phyloP scores from a whole-genome alignment of 2,113 vertebrate species.

The Vombatus ursinus region DNA sequence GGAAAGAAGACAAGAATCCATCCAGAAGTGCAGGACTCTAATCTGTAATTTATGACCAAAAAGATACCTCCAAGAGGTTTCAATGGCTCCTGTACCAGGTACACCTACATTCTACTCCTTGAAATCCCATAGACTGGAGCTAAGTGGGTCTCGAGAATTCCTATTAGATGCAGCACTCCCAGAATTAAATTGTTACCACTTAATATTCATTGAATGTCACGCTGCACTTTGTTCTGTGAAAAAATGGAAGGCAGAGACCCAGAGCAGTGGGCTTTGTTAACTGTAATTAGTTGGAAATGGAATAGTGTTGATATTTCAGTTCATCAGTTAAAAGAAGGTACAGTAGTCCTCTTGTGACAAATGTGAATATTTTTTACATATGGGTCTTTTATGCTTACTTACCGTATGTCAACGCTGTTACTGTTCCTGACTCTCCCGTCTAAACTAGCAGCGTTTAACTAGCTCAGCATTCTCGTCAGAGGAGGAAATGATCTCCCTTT shows the following conservation, averaged over 20 bases:
- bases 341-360: constrained; percentile 49
- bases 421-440: neutral
- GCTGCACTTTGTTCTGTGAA: constrained; percentile 60
- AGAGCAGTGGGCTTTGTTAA: constrained; percentile 71
- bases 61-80: neutral
- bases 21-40: neutral
- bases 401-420: neutral
- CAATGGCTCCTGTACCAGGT: neutral
- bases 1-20: constrained; percentile 12
- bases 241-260: constrained; percentile 54
- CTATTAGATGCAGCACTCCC: neutral
- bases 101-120: neutral
- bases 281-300: constrained; percentile 68
- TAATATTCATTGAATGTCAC: constrained; percentile 69
- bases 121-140: constrained; percentile 2
- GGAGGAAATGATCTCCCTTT: neutral
- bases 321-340: constrained; percentile 56
- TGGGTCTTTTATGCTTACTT: constrained; percentile 35
- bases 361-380: constrained; percentile 51
- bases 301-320: constrained; percentile 71
- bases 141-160: constrained; percentile 26
- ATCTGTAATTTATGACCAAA: constrained; percentile 5
- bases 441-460: constrained; percentile 13
- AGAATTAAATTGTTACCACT: constrained; percentile 65
- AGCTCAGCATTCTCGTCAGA: constrained; percentile 12